Evolutionary conservation across 2,888 invertebrate genomes (phyloP).

Genomic region (Leptarthrus brevirostris): DNA sequence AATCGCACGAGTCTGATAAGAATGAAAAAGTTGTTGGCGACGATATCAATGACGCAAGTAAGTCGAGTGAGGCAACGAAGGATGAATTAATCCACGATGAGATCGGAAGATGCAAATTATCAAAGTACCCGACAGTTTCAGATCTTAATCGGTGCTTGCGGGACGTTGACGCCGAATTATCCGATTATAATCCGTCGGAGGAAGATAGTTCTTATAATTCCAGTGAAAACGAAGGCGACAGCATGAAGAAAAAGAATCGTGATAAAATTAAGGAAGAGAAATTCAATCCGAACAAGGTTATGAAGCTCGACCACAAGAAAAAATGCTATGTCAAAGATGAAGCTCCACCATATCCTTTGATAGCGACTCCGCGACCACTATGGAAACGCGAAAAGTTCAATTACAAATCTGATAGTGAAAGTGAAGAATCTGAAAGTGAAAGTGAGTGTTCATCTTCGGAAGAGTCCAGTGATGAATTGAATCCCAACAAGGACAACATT

Average conservation of each 20-base stretch:
- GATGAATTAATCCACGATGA: slow-evolving; percentile 19
- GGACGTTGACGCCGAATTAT: slow-evolving; percentile 67
- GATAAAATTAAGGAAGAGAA: slow-evolving; percentile 63
- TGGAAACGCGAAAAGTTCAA: slow-evolving; percentile 69
- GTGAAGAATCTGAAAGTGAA: slow-evolving; percentile 66
- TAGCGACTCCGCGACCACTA: slow-evolving; percentile 73
- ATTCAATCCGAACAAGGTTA: slow-evolving; percentile 66
- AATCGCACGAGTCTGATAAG: slow-evolving; percentile 21
- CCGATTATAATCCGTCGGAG: slow-evolving; percentile 66
- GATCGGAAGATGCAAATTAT: slow-evolving; percentile 57
- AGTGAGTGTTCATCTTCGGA: slow-evolving; percentile 51
- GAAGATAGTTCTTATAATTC: slow-evolving; percentile 58
- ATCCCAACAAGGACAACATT: slow-evolving; percentile 61
- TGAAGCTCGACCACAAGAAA: slow-evolving; percentile 65
- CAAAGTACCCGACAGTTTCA: slow-evolving; percentile 67
- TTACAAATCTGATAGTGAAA: slow-evolving; percentile 66
- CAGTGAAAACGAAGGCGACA: slow-evolving; percentile 64
- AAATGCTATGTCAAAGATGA: slow-evolving; percentile 70
- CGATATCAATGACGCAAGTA: slow-evolving; percentile 26
- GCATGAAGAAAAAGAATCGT: slow-evolving; percentile 65
- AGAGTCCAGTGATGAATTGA: slow-evolving; percentile 54
- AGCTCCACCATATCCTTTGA: slow-evolving; percentile 70
- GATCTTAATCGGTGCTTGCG: slow-evolving; percentile 67
- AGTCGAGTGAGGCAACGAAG: slow-evolving; percentile 9
- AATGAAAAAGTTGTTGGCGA: slow-evolving; percentile 38